Evolutionary conservation across 2,888 invertebrate genomes (phyloP).

Genomic region (Diachrysia chrysitis): DNA sequence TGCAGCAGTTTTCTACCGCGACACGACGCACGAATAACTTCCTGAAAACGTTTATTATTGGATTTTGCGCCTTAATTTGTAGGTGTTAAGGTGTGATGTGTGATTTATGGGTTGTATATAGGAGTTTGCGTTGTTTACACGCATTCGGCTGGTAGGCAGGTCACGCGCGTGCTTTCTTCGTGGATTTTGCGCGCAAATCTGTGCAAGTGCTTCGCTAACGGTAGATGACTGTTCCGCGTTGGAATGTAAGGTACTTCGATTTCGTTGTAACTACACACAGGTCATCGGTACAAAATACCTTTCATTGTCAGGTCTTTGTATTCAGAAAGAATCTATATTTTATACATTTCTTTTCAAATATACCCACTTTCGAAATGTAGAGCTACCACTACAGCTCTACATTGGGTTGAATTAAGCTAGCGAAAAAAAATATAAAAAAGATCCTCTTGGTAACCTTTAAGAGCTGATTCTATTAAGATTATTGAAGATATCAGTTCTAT

Average conservation of each 20-base stretch:
- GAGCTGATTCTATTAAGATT: neutral
- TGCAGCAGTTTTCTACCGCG: slow-evolving; percentile 80
- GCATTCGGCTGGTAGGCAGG: slow-evolving; percentile 76
- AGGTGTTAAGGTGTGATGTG: slow-evolving; percentile 55
- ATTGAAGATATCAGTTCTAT: neutral
- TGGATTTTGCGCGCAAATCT: slow-evolving; percentile 86
- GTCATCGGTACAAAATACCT: slow-evolving; percentile 44
- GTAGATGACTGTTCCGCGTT: slow-evolving; percentile 81
- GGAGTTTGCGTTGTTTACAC: slow-evolving; percentile 62
- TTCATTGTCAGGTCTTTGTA: slow-evolving; percentile 25
- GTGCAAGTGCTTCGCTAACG: slow-evolving; percentile 81
- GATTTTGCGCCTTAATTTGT: slow-evolving; percentile 70
- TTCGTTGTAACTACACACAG: slow-evolving; percentile 59
- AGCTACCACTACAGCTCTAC: neutral
- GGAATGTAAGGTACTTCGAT: slow-evolving; percentile 73
- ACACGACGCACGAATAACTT: slow-evolving; percentile 59
- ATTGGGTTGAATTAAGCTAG: neutral
- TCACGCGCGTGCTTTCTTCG: slow-evolving; percentile 88
- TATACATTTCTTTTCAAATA: too few species aligned
- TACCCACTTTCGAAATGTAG: too few species aligned
- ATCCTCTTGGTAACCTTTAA: neutral
- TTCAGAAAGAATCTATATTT: neutral
- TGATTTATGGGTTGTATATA: slow-evolving; percentile 33
- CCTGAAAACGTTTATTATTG: slow-evolving; percentile 61
- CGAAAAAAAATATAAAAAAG: neutral